Conservation (phyloP, 2,113 vertebrate species). For the Spermophilus dauricus region DNA sequence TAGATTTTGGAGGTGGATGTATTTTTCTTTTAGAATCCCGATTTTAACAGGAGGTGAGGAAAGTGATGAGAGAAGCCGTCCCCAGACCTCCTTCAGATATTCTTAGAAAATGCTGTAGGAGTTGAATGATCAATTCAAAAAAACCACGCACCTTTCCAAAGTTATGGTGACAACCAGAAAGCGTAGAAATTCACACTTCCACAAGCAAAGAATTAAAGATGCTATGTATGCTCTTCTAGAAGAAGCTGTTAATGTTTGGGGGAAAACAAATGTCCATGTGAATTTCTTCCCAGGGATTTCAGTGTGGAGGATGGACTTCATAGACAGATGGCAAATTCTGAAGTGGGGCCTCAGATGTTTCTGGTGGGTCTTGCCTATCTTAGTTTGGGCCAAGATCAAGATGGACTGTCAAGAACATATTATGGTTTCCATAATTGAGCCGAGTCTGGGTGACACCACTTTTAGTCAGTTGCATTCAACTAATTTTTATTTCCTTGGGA, state of each 20-base stretch:
- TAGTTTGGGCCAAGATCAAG: conserved; percentile 53
- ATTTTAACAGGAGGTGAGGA: conserved; percentile 54
- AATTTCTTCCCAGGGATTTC: conserved; percentile 54
- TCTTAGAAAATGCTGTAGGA: not conserved
- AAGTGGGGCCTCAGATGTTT: conserved; percentile 51
- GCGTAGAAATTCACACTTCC: not conserved
- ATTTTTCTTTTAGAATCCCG: conserved; percentile 35
- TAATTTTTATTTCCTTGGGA: conserved; percentile 60
- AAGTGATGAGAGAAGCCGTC: not conserved
- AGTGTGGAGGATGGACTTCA: conserved; percentile 13
- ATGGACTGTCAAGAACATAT: not conserved
- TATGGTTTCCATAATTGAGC: conserved; percentile 11
- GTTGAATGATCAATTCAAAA: not conserved
- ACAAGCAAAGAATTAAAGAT: not conserved
- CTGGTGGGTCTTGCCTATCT: conserved; percentile 27
- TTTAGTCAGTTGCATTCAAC: conserved; percentile 34
- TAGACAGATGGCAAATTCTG: conserved; percentile 57
- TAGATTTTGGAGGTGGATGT: not conserved
- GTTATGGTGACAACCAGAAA: not conserved
- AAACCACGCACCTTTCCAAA: not conserved
- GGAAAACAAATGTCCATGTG: conserved; percentile 25
- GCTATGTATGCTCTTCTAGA: not conserved
- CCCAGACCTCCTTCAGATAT: not conserved
- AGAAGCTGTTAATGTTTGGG: not conserved
- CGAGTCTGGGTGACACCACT: not conserved